Evolutionary conservation across 2,797 vertebrate species (phyloP).

Genomic region (Chloroceryle inda): DNA sequence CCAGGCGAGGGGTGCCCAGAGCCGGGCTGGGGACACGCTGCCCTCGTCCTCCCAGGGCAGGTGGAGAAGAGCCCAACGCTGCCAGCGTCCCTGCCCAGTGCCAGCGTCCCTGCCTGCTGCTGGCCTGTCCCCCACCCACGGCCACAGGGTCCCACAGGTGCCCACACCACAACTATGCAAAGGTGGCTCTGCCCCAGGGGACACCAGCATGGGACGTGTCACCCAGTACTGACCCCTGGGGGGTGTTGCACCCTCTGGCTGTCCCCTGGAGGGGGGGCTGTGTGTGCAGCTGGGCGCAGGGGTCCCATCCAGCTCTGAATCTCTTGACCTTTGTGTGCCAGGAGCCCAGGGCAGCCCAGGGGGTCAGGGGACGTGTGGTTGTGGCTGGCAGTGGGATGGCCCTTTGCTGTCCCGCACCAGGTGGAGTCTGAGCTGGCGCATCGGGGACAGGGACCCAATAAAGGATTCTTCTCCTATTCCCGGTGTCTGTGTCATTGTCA

Average conservation of each 20-base stretch:
- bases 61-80: not conserved
- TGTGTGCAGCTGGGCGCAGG: not conserved
- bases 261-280: fast-evolving
- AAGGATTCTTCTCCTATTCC: slow-evolving; percentile 19
- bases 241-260: fast-evolving
- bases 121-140: fast-evolving
- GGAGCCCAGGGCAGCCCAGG: fast-evolving
- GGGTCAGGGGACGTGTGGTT: not conserved
- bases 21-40: fast-evolving
- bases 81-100: not conserved
- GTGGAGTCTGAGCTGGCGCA: not conserved
- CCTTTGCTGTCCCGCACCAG: fast-evolving
- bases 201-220: not conserved
- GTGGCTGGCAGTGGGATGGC: fast-evolving
- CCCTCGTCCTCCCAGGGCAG: not conserved
- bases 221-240: not conserved
- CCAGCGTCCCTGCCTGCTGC: not conserved
- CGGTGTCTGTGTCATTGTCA: not conserved
- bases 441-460: not conserved
- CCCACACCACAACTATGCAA: slow-evolving; percentile 5
- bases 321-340: not conserved
- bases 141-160: not conserved
- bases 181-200: not conserved
- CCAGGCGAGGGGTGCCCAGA: not conserved
- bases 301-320: not conserved